Base-by-base conservation (phyloP, 2,113 vertebrate genomes). In the Ondatra zibethicus region DNA sequence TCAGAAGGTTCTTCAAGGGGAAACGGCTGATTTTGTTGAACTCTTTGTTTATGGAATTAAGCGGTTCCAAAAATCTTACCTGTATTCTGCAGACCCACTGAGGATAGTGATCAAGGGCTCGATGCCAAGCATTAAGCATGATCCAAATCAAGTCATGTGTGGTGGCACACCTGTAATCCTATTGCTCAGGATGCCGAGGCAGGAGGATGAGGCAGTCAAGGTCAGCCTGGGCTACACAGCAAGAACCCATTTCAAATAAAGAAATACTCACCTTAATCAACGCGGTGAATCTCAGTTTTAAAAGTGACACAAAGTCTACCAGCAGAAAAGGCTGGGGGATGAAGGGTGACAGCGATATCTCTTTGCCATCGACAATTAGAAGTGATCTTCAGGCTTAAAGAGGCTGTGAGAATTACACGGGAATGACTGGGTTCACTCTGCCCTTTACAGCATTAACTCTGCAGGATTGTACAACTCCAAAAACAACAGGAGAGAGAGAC, bases 401-500 rank as follows among this genome's bases (percentile, higher is more conserved):
- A 8, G 50, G 1, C 92, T 97, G 94, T 96, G 36, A 89, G 89
- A 93, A 65, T 58, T n/a, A 70, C 86, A 65, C 12, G 68, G 9
- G 5, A 29, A 4, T 27, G 65, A 29, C 68, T 97, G 94, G 95
- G 89, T 94, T 97, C 33, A 31, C 72, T 93, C 95, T 88, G 63
- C 86, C 68, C 88, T 68, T 98, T 86, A 50, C n/a, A 76, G 36
- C n/a, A 97, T 85, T 91, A 96, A 95, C 96, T 96, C 61, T 95
- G 95, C 86, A 94, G 97, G 97, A 96, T 21, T 93, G 81, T 84
- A 92, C 8, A 9, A 73, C 91, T 96, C 97, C 72, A 94, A 96
- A 98, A 95, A 95, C 89, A 97, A 96, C 72, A 95, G 73, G 66
- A 96, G 80, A 88, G 65, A 96, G 75, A 88, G 94, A 88, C 86